phyloP scores from a whole-genome alignment of 1,140 invertebrate species.

The Arctopsyche grandis region DNA sequence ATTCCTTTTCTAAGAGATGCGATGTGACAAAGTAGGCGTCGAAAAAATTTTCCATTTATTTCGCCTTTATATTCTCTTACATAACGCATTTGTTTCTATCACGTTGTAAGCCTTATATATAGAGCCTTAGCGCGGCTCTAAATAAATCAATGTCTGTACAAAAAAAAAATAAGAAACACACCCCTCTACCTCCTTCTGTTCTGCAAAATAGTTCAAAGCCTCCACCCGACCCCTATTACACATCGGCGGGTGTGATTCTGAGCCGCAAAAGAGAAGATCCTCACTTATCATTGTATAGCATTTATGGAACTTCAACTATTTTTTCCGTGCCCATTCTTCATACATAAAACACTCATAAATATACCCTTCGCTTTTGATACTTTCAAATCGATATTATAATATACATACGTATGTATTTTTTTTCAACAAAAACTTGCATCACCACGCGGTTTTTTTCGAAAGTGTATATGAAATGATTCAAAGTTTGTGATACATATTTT shows the following conservation, averaged over 20 bases:
- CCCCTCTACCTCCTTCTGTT: not conserved
- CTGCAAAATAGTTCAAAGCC: constrained; percentile 26
- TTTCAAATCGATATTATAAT: too few species aligned
- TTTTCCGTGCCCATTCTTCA: not conserved
- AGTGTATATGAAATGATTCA: too few species aligned
- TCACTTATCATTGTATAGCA: constrained; percentile 10
- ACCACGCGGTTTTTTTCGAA: too few species aligned
- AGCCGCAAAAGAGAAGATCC: not conserved
- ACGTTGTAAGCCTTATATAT: constrained; percentile 38
- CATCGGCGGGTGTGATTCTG: not conserved
- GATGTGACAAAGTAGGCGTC: constrained; percentile 5
- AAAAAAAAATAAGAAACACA: not conserved
- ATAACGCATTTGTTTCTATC: constrained; percentile 42
- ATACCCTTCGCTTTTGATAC: constrained; percentile 7
- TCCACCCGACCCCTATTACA: not conserved
- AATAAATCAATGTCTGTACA: constrained; percentile 37
- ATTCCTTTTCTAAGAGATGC: not conserved
- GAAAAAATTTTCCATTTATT: constrained; percentile 19
- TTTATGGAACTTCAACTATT: constrained; percentile 1
- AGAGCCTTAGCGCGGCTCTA: constrained; percentile 32
- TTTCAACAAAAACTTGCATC: too few species aligned
- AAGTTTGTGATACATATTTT: too few species aligned
- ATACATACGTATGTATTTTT: too few species aligned
- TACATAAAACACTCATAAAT: constrained; percentile 22
- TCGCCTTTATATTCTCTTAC: constrained; percentile 18